phyloP scores from a whole-genome alignment of 2,113 vertebrate genomes.

The Albula goreensis region DNA sequence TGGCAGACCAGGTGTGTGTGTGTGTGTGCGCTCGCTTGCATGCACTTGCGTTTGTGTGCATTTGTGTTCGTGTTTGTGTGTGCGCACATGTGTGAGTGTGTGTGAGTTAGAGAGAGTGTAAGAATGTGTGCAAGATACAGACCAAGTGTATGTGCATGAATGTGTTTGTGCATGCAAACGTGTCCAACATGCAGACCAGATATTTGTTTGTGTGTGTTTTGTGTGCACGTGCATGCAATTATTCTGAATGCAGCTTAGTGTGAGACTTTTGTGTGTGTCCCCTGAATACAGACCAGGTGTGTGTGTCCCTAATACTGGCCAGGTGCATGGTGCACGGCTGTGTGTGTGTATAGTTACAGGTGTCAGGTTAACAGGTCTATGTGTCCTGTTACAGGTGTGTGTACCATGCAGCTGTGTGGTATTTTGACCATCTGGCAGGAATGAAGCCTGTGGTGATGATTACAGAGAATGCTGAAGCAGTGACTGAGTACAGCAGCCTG shows the following conservation, averaged over 20 bases:
- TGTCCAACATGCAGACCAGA: too few species aligned
- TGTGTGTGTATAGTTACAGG: slow-evolving; percentile 37
- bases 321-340: not conserved
- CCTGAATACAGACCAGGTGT: not conserved
- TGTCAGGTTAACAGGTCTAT: slow-evolving; percentile 1
- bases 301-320: not conserved
- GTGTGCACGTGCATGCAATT: not conserved
- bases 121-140: too few species aligned
- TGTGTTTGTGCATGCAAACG: too few species aligned
- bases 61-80: too few species aligned
- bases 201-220: too few species aligned
- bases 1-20: slow-evolving; percentile 84
- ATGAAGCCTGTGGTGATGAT: slow-evolving; percentile 88
- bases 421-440: slow-evolving; percentile 85
- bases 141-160: too few species aligned
- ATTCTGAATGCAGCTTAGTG: not conserved
- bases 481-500: slow-evolving; percentile 77
- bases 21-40: slow-evolving; percentile 23
- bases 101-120: too few species aligned
- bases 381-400: slow-evolving; percentile 78
- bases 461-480: slow-evolving; percentile 81
- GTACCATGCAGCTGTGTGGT: slow-evolving; percentile 91
- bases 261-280: not conserved
- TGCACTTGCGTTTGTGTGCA: not conserved
- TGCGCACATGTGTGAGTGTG: too few species aligned